phyloP scores from a whole-genome alignment of 1,140 invertebrate genomes.

The Stenopsyche tienmushanensis region DNA sequence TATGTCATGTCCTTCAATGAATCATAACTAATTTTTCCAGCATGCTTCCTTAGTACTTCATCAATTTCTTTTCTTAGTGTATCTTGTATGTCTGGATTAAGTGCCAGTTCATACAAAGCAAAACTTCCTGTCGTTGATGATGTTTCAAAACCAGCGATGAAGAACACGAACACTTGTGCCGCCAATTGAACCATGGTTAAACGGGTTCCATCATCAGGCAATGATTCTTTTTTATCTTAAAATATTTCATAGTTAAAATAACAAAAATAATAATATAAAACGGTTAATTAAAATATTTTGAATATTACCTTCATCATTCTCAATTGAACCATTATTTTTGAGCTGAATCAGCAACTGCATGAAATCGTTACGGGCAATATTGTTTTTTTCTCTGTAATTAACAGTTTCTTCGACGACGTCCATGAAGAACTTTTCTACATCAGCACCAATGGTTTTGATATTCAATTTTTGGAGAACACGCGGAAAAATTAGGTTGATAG shows the following conservation, averaged over 20 bases:
- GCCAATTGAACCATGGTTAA: slow-evolving; percentile 43
- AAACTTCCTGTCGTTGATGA: slow-evolving; percentile 59
- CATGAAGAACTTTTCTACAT: slow-evolving; percentile 53
- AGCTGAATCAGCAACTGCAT: slow-evolving; percentile 62
- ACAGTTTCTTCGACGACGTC: slow-evolving; percentile 58
- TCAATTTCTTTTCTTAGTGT: slow-evolving; percentile 57
- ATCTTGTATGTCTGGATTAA: slow-evolving; percentile 57
- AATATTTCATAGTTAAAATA: slow-evolving; percentile 1
- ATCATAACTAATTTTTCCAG: slow-evolving; percentile 55
- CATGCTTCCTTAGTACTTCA: slow-evolving; percentile 46
- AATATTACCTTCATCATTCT: neutral
- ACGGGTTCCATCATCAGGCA: neutral
- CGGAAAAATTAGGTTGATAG: slow-evolving; percentile 22
- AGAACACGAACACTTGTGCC: slow-evolving; percentile 55
- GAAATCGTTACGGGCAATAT: slow-evolving; percentile 58
- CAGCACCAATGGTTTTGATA: slow-evolving; percentile 4
- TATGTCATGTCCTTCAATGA: slow-evolving; percentile 49
- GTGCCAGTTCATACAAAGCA: slow-evolving; percentile 56
- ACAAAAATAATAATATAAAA: too few species aligned
- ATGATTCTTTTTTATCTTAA: neutral
- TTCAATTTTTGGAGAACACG: slow-evolving; percentile 4
- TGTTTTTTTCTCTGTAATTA: slow-evolving; percentile 52
- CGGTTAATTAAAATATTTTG: neutral
- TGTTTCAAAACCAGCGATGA: slow-evolving; percentile 63
- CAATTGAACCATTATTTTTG: slow-evolving; percentile 51